Evolutionary conservation across 2,797 vertebrate species (phyloP), one percentile per base, ranked within the genome.

Genomic region (Calcarius lapponicus): DNA sequence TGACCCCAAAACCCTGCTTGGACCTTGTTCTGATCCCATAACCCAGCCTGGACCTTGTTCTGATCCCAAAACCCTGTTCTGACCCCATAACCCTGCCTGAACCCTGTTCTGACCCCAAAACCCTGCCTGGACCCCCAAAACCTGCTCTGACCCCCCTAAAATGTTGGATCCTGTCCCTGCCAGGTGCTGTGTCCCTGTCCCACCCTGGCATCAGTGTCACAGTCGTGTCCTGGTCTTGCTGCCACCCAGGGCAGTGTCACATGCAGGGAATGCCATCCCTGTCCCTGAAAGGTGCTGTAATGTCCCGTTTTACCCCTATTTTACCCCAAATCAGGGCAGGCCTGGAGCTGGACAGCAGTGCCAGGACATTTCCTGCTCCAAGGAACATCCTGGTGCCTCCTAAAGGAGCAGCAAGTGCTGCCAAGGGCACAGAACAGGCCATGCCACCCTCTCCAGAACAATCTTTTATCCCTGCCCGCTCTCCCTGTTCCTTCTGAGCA

Each of bases 231-330:
- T n/a, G 2, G 3, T 22, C 66, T 26, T 0, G 1, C 48, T 42
- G 15, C 13, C 5, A 5, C 19, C 45, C 6, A 4, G 12, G 32
- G 40, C 40, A 12, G n/a, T 1, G 29, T 8, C 34, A n/a, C 1
- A 42, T 4, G 19, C 29, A 50, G 20, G 67, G 24, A 73, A 4
- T 1, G 8, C 29, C 3, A 0, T 6, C 61, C 5, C 45, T 8
- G 48, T 21, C 28, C 29, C 54, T 62, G 38, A 8, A 64, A 62
- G 20, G 22, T 12, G 32, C 29, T 50, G 11, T 13, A 34, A 36
- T 0, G 1, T 15, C 36, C 5, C 0, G 0, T 61, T 83, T 58
- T 17, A 11, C 56, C 21, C 43, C 6, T 0, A 0, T 60, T 83
- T 58, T 11, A 18, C 34, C 34, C 34, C 34, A 60, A 58, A 38